These are phyloP conservation scores for Trissolcus japonicus DNA, from an alignment of 2,888 invertebrate species.

Conservation along the genomic window DNA sequence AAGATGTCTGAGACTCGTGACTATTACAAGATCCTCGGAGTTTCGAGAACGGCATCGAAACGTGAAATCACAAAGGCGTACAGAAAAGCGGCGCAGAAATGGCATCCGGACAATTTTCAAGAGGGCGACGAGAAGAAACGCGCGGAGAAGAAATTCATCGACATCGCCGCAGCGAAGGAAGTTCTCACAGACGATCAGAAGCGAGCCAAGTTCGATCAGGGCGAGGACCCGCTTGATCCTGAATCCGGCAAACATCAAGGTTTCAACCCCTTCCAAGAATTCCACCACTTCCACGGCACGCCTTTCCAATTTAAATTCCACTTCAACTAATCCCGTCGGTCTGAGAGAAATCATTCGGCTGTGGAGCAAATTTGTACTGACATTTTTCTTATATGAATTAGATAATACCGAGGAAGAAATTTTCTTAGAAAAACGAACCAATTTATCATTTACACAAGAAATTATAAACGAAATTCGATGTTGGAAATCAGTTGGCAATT, in stretches of 20 bases:
- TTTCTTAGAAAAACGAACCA: too few species aligned
- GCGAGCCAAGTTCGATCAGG: constrained; percentile 93
- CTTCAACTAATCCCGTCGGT: constrained; percentile 83
- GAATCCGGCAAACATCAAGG: constrained; percentile 84
- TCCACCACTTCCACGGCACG: constrained; percentile 85
- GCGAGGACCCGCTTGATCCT: constrained; percentile 97
- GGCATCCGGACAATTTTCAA: constrained; percentile 98
- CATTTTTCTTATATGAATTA: constrained; percentile 15
- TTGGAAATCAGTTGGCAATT: too few species aligned
- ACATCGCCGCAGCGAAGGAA: constrained; percentile 99
- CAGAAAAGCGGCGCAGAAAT: constrained; percentile 96
- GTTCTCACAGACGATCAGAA: constrained; percentile 94
- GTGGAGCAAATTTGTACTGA: constrained; percentile 16
- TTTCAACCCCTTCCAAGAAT: constrained; percentile 84
- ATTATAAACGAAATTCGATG: too few species aligned
- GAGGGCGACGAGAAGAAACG: constrained; percentile 91
- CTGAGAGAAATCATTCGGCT: constrained; percentile 9
- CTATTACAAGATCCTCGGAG: constrained; percentile 97
- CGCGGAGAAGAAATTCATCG: constrained; percentile 98
- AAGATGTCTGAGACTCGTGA: constrained; percentile 95
- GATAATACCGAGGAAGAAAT: background rate
- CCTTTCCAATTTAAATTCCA: constrained; percentile 98
- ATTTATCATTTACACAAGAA: too few species aligned
- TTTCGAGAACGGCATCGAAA: constrained; percentile 92
- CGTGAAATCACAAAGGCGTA: constrained; percentile 97